Conservation (phyloP, 2,797 vertebrate species). For the Galaxias olidus region DNA sequence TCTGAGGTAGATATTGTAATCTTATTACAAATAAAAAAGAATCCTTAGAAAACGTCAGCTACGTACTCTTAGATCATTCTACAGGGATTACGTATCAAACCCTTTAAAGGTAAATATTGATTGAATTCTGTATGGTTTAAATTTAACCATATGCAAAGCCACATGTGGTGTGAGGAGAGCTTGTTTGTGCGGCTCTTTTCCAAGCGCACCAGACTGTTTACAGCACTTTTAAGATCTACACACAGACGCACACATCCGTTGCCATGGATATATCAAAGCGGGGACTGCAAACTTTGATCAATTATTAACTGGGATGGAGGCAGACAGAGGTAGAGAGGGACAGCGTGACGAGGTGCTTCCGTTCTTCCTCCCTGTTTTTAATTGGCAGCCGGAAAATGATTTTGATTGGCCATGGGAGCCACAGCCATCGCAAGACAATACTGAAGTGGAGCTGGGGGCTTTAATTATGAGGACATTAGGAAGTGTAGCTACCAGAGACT, state of each 20-base stretch:
- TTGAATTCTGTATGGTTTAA: too few species aligned
- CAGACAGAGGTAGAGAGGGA: constrained; percentile 58
- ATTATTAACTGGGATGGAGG: constrained; percentile 73
- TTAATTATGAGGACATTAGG: constrained; percentile 49
- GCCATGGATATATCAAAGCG: constrained; percentile 76
- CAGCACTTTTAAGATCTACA: constrained; percentile 53
- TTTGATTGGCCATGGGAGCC: constrained; percentile 24
- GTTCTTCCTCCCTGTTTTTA: constrained; percentile 60
- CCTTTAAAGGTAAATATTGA: too few species aligned
- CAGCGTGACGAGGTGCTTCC: constrained; percentile 61
- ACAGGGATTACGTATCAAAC: too few species aligned
- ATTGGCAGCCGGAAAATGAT: constrained; percentile 59
- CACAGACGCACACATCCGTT: constrained; percentile 44
- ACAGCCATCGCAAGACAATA: constrained; percentile 22
- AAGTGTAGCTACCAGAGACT: constrained; percentile 25
- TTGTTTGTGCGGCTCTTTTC: constrained; percentile 55
- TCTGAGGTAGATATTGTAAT: too few species aligned
- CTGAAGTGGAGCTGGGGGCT: constrained; percentile 25
- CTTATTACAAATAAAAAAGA: too few species aligned
- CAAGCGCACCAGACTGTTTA: constrained; percentile 62
- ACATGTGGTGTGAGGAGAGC: constrained; percentile 49
- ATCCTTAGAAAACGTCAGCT: too few species aligned
- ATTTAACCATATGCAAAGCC: too few species aligned
- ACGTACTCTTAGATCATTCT: too few species aligned
- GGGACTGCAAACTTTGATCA: constrained; percentile 79